Base-by-base conservation (phyloP, 2,797 vertebrate species). In the Miichthys miiuy region DNA sequence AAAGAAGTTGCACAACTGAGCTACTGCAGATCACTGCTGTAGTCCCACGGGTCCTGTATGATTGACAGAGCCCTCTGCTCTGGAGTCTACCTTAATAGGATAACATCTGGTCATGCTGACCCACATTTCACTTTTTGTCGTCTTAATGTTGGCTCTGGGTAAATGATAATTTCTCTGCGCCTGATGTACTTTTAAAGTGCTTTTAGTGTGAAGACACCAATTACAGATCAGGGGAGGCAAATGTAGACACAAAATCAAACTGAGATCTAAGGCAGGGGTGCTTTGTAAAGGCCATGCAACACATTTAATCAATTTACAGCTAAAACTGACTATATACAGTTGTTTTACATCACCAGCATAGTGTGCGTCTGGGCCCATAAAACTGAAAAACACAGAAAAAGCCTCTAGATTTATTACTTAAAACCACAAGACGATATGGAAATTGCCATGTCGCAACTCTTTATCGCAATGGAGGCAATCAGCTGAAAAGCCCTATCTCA, bases 71-170 rank as follows among this genome's bases (percentile, higher is more conserved):
- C 89, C 67, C 80, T 90, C 65, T 66, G 44, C 64, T 81, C 62
- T 46, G 48, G 51, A 85, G 75, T 89, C 83, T 75, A 57, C 65
- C 75, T 69, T 75, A 80, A 63, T 68, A 71, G 55, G 42, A 48
- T 65, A 81, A 85, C 86, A 88, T 89, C 84, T 90, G 83, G 72
- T 88, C 84, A 81, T 10, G 41, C 58, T 89, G 86, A 90, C 86
- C 85, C 71, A 84, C 72, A 68, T 76, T 77, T 91, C 75, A 79
- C 25, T 52, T 85, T 82, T 68, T 85, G 65, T 73, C 80, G 80
- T 77, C 66, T 76, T 82, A 74, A 77, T 66, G 68, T 79, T 46
- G 62, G 8, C 77, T 88, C 44, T 10, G 44, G 51, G 64, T 80
- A 67, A 75, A 77, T 75, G 55, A 80, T 75, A 16, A 84, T 85